Evolutionary conservation across 2,113 vertebrate genomes (phyloP).

Genomic region (Elanus axillaris): DNA sequence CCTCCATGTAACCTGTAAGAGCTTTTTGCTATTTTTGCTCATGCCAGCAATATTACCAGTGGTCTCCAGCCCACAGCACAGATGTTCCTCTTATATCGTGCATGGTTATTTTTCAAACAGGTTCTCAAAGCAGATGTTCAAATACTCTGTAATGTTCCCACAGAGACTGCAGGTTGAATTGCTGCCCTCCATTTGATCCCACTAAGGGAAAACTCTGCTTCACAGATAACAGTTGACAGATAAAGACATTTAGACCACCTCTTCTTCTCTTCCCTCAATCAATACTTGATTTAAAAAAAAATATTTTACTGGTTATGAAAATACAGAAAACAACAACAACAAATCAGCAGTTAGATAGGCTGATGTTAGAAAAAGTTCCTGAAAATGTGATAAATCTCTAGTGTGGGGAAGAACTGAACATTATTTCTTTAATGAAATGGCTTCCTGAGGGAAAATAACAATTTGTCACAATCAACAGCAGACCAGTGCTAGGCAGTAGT

Average conservation of each 20-base stretch:
- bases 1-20: neutral
- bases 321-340: neutral
- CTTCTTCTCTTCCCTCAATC: neutral
- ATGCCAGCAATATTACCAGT: neutral
- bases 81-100: neutral
- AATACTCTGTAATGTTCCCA: neutral
- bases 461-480: neutral
- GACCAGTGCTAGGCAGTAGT: neutral
- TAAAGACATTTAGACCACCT: neutral
- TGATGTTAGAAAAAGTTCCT: neutral
- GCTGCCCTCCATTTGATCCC: neutral
- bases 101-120: neutral
- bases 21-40: neutral
- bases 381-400: neutral
- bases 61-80: neutral
- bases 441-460: neutral
- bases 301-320: neutral
- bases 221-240: neutral
- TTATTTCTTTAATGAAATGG: neutral
- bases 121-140: slow-evolving; percentile 24
- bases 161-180: neutral
- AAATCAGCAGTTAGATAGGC: neutral
- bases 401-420: neutral
- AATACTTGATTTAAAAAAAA: neutral
- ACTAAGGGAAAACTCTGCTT: neutral